Evolutionary conservation across 2,113 vertebrate species (phyloP).

Genomic region (Grantiella picta): DNA sequence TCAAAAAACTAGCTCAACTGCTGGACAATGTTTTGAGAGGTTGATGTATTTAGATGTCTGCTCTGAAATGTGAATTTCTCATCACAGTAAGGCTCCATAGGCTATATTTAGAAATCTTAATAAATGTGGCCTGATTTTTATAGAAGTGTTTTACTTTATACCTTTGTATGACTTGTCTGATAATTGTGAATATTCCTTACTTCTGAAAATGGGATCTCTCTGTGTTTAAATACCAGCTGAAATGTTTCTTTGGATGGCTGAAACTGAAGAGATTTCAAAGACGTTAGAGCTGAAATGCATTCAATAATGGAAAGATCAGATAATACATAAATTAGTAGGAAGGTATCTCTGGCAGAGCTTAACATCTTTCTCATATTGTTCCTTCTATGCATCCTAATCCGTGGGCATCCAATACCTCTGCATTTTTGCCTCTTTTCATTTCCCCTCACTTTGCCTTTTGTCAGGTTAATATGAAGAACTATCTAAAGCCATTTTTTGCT

Average conservation of each 20-base stretch:
- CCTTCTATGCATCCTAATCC: background rate
- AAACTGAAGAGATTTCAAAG: background rate
- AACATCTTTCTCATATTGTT: background rate
- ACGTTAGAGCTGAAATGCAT: background rate
- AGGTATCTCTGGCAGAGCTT: background rate
- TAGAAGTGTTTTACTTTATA: background rate
- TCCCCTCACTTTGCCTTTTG: background rate
- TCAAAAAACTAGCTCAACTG: background rate
- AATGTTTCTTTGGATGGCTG: background rate
- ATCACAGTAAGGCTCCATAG: background rate
- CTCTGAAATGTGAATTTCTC: background rate
- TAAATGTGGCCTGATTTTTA: background rate
- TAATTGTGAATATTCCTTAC: background rate
- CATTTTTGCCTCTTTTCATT: background rate
- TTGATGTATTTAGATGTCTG: slow-evolving; percentile 8
- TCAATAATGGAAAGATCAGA: background rate
- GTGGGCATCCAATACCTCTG: background rate
- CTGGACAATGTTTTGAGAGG: background rate
- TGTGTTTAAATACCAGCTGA: background rate
- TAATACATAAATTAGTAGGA: background rate
- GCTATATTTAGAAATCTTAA: background rate
- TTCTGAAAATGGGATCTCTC: background rate
- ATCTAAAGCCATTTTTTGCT: background rate
- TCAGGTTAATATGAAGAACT: background rate
- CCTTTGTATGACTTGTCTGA: background rate